Conservation (phyloP, 2,888 invertebrate genomes). For the Griposia aprilina region DNA sequence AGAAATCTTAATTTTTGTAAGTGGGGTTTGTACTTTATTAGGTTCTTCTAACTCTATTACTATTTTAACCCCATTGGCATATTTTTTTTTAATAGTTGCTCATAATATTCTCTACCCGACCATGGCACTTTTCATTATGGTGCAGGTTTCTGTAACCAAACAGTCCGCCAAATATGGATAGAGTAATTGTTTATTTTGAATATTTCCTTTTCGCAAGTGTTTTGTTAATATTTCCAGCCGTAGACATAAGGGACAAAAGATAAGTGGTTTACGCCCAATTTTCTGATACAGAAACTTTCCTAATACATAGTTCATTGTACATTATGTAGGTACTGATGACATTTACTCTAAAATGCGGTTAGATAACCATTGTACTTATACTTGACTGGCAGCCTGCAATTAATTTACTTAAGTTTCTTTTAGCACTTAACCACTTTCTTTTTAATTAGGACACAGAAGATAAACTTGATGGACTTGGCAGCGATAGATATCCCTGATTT, state of each 20-base stretch:
- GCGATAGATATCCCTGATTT: neutral
- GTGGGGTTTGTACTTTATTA: too few relatives aligned
- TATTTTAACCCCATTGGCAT: too few relatives aligned
- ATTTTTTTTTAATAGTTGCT: too few relatives aligned
- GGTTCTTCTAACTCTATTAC: too few relatives aligned
- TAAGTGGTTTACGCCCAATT: neutral
- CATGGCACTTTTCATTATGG: too few relatives aligned
- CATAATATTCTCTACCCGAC: too few relatives aligned
- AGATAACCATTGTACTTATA: constrained; percentile 30
- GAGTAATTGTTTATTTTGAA: neutral
- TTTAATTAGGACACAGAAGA: constrained; percentile 21
- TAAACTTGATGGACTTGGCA: constrained; percentile 6
- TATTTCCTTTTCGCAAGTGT: neutral
- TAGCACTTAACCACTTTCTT: constrained; percentile 45
- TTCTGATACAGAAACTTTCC: neutral
- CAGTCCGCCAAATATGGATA: too few relatives aligned
- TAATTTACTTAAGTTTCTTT: constrained; percentile 21
- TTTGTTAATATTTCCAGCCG: neutral
- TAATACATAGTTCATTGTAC: too few relatives aligned
- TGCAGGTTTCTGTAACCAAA: too few relatives aligned
- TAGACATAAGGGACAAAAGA: neutral
- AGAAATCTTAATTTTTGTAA: too few relatives aligned
- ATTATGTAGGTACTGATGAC: constrained; percentile 3
- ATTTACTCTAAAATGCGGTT: constrained; percentile 14
- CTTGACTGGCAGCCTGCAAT: constrained; percentile 26